Evolutionary conservation across 2,113 vertebrate genomes (phyloP).

Genomic region (Columbina picui): DNA sequence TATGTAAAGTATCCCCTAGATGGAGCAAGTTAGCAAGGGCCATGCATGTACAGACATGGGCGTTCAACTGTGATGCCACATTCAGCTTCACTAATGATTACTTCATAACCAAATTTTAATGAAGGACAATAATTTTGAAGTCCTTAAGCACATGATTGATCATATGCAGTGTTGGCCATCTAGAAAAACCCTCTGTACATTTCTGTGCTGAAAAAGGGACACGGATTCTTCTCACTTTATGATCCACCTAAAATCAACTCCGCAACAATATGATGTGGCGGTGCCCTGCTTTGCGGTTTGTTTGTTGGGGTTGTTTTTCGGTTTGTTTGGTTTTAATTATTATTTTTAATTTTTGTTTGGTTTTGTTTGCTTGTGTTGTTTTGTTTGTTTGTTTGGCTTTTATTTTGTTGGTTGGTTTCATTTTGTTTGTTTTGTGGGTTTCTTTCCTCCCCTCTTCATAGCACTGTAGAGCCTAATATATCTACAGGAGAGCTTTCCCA

Average conservation of each 20-base stretch:
- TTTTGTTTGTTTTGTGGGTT: too few relatives aligned
- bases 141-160: background rate
- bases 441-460: background rate
- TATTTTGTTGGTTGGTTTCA: too few relatives aligned
- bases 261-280: background rate
- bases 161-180: background rate
- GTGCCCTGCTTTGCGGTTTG: too few relatives aligned
- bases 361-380: too few relatives aligned
- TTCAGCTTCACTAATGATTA: background rate
- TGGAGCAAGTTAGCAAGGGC: constrained; percentile 53
- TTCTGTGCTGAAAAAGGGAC: background rate
- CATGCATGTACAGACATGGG: background rate
- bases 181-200: background rate
- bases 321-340: too few relatives aligned
- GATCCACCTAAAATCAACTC: background rate
- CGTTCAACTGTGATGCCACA: background rate
- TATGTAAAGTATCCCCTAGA: constrained; percentile 26
- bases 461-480: background rate
- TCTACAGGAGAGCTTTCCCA: background rate
- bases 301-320: too few relatives aligned
- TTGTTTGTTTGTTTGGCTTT: too few relatives aligned
- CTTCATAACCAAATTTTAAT: background rate
- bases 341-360: too few relatives aligned
- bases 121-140: background rate
- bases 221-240: background rate